These are phyloP conservation scores for Sipunculus nudus DNA, from an alignment of 2,888 invertebrate genomes.

Conservation along the genomic window DNA sequence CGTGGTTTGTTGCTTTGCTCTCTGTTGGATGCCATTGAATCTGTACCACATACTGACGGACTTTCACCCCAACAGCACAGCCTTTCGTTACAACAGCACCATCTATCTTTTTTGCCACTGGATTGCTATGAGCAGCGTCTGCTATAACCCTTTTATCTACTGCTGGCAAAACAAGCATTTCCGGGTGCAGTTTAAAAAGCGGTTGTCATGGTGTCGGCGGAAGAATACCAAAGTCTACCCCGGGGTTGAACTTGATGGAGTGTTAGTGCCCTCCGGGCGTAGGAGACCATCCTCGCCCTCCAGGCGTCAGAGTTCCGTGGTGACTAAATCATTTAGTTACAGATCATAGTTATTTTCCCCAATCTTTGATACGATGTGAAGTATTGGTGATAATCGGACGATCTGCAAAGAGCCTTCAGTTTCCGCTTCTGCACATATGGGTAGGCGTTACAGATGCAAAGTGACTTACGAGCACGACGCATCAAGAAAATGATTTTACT, in stretches of 20 bases:
- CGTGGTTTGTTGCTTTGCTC: conserved; percentile 66
- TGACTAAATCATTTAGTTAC: too few relatives aligned
- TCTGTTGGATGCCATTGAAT: conserved; percentile 69
- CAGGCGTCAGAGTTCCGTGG: too few relatives aligned
- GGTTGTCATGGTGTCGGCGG: conserved; percentile 56
- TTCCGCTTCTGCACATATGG: too few relatives aligned
- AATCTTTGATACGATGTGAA: too few relatives aligned
- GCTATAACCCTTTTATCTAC: conserved; percentile 69
- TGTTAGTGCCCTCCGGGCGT: too few relatives aligned
- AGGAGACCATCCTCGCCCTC: too few relatives aligned
- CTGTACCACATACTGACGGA: conserved; percentile 66
- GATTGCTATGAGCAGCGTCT: conserved; percentile 68
- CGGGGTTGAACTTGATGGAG: conserved; percentile 43
- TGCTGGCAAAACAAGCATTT: conserved; percentile 69
- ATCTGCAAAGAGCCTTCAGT: too few relatives aligned
- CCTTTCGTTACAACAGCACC: conserved; percentile 57
- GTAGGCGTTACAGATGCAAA: too few relatives aligned
- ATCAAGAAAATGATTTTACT: too few relatives aligned
- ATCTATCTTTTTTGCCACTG: conserved; percentile 67
- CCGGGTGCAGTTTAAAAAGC: conserved; percentile 57
- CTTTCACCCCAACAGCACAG: conserved; percentile 53
- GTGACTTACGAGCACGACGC: too few relatives aligned
- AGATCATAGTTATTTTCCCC: too few relatives aligned
- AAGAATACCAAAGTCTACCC: conserved; percentile 44
- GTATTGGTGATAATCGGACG: too few relatives aligned